A percentile compares a stretch with the other conserved stretches of the same genome.
Conservation (phyloP, 2,888 invertebrate genomes). For the Cantharis rustica region DNA sequence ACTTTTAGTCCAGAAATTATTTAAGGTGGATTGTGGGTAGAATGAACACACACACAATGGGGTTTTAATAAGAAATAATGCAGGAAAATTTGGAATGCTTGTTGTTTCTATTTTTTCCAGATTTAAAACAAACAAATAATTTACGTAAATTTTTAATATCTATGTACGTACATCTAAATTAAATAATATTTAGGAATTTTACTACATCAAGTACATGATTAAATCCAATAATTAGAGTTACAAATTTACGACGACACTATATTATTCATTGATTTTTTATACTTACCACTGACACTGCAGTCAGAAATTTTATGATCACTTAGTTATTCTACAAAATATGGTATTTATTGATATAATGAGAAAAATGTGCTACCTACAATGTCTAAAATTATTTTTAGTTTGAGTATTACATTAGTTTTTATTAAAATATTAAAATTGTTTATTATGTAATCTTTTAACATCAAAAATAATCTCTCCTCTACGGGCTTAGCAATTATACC, state of each 20-base stretch:
- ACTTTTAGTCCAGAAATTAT: background rate
- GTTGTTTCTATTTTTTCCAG: background rate
- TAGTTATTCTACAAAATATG: no score
- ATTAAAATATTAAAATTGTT: no score
- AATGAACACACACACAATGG: background rate
- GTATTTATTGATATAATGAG: no score
- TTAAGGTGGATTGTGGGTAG: background rate
- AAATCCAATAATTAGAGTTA: background rate
- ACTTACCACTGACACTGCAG: no score
- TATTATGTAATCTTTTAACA: no score
- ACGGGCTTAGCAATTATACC: no score
- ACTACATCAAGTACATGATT: background rate
- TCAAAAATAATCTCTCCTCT: no score
- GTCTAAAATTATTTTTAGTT: no score
- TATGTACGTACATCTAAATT: background rate
- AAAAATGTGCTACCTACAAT: no score
- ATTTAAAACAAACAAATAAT: background rate
- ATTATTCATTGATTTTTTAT: background rate
- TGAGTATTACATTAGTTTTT: no score
- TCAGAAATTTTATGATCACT: no score
- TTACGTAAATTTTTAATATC: background rate
- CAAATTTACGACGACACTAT: background rate
- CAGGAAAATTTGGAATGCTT: background rate
- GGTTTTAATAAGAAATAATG: background rate
- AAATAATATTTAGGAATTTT: background rate